phyloP scores from a whole-genome alignment of 2,113 vertebrate species.

The Planiliza haematocheilus region DNA sequence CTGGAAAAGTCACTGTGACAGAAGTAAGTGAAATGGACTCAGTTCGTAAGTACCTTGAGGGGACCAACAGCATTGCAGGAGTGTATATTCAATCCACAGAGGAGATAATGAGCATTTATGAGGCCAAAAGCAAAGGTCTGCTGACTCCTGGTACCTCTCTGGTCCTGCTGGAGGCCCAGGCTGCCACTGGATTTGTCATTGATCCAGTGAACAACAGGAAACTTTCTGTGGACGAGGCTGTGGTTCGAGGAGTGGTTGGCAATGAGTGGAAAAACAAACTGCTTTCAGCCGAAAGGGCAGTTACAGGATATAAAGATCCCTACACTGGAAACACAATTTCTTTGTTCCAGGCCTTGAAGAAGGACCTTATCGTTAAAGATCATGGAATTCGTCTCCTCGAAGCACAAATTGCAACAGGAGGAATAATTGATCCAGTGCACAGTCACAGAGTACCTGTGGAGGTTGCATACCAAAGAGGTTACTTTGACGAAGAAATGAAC shows the following conservation, averaged over 20 bases:
- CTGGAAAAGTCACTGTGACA: constrained; percentile 82
- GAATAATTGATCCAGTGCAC: constrained; percentile 75
- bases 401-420: constrained; percentile 77
- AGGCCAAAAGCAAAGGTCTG: constrained; percentile 79
- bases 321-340: constrained; percentile 87
- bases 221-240: constrained; percentile 83
- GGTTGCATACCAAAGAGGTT: constrained; percentile 86
- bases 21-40: constrained; percentile 81
- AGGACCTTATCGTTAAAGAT: constrained; percentile 76
- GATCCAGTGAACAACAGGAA: constrained; percentile 82
- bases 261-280: constrained; percentile 80
- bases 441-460: constrained; percentile 80
- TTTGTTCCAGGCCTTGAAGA: constrained; percentile 83
- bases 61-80: constrained; percentile 86
- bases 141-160: constrained; percentile 81
- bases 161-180: constrained; percentile 83
- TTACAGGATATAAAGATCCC: constrained; percentile 86
- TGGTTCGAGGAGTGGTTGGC: constrained; percentile 73
- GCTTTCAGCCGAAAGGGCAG: constrained; percentile 73
- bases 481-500: constrained; percentile 88
- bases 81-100: constrained; percentile 83
- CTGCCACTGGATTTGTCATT: constrained; percentile 87
- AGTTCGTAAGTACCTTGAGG: constrained; percentile 89
- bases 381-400: constrained; percentile 77
- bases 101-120: constrained; percentile 85